Conservation (phyloP, 2,888 invertebrate species). For the Bellardia bayeri region DNA sequence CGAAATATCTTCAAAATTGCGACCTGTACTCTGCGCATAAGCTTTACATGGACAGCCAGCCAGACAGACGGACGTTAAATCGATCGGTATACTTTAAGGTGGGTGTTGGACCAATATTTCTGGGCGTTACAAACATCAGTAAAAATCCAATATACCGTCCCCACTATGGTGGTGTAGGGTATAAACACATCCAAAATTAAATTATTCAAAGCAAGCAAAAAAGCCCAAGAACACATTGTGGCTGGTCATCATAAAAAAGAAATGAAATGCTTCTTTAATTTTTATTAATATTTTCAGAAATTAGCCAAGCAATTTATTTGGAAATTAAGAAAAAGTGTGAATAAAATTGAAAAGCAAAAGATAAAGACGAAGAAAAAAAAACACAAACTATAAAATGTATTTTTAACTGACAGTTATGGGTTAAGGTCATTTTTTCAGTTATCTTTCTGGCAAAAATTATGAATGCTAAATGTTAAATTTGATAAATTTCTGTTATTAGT, state of each 20-base stretch:
- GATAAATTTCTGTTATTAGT: neutral
- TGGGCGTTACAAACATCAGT: too few relatives aligned
- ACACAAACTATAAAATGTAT: conserved; percentile 33
- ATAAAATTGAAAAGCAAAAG: conserved; percentile 21
- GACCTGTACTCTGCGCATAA: too few relatives aligned
- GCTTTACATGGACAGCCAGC: too few relatives aligned
- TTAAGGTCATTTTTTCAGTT: conserved; percentile 49
- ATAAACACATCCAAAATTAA: conserved; percentile 28
- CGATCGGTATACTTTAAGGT: too few relatives aligned
- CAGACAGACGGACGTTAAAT: too few relatives aligned
- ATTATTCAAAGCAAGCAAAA: conserved; percentile 4
- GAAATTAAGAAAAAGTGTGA: conserved; percentile 51
- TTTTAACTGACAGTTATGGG: conserved; percentile 60
- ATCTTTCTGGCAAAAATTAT: neutral
- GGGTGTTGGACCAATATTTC: too few relatives aligned
- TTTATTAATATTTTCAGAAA: conserved; percentile 69
- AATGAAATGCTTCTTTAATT: conserved; percentile 40
- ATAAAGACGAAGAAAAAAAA: neutral
- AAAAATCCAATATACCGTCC: too few relatives aligned
- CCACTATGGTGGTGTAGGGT: too few relatives aligned
- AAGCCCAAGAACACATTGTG: neutral
- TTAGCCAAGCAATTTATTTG: conserved; percentile 64
- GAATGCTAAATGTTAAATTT: neutral
- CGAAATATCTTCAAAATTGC: too few relatives aligned
- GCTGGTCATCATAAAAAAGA: conserved; percentile 6